Evolutionary conservation across 2,113 vertebrate genomes (phyloP), one percentile per base, ranked within the genome.

Genomic region (Hypocryptadius cinnamomeus): DNA sequence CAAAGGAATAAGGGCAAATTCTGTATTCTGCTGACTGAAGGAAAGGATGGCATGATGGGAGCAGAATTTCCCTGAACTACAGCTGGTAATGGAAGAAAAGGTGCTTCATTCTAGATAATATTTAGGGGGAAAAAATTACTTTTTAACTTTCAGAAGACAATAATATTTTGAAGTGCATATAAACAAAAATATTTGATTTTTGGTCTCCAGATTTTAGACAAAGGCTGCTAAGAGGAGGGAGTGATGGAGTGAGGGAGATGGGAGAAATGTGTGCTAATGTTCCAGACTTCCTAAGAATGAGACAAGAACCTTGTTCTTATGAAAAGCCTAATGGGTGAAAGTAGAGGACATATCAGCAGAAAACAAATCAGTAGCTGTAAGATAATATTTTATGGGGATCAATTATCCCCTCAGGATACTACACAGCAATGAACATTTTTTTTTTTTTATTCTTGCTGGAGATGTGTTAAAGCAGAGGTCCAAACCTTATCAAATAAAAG

Each of bases 111-210:
- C 18, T 48, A 42, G 17, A 60, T 53, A 63, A 48, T 30, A 59
- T 50, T 89, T 60, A 19, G 16, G 20, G 19, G 0, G 0, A 0
- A 0, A 10, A 35, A n/a, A 8, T 1, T 3, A 0, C 13, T 53
- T 79, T 72, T 80, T 56, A 45, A 51, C n/a, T 81, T 93, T 68
- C 56, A 85, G 40, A 73, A 73, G 11, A 17, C 8, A 23, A 10
- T 4, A 37, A 50, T 10, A 5, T 85, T 95, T 79, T 82, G n/a
- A 79, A 78, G 15, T 21, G 7, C 5, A 44, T 66, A 70, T 45
- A 33, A 78, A 56, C 13, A 59, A 87, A 80, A 81, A 20, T 27
- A 21, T 9, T 79, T 74, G 0, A 25, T 6, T 70, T 89, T 93
- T 90, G 5, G 8, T 76, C 25, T 87, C n/a, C n/a, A 69, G 6